phyloP scores from a whole-genome alignment of 2,797 vertebrate genomes.

The Lutjanus argentimaculatus region DNA sequence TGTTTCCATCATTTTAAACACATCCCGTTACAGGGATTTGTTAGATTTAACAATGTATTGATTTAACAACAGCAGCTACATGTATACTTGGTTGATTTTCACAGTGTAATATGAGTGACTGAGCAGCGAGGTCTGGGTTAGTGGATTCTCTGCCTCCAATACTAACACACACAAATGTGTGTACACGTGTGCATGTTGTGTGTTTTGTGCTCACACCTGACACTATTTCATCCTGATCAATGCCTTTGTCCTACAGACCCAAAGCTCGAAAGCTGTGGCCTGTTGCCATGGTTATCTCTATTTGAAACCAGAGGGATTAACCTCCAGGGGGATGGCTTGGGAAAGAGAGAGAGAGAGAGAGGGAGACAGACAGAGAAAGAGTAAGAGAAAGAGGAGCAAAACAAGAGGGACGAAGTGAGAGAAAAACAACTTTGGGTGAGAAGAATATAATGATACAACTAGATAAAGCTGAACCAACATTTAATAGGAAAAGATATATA shows the following conservation, averaged over 20 bases:
- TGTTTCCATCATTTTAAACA: conserved; percentile 21
- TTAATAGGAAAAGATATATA: not conserved
- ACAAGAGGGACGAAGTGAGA: conserved; percentile 43
- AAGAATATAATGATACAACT: conserved; percentile 19
- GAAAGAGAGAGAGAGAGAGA: conserved; percentile 46
- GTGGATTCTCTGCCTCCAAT: conserved; percentile 19
- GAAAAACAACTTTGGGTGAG: conserved; percentile 33
- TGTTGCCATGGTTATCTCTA: conserved; percentile 88
- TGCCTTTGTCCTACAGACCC: conserved; percentile 77
- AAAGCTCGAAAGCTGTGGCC: conserved; percentile 76
- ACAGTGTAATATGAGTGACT: conserved; percentile 37
- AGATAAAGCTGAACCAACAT: not conserved
- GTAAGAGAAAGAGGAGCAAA: conserved; percentile 37
- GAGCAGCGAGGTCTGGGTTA: conserved; percentile 31
- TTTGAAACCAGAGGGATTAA: conserved; percentile 85
- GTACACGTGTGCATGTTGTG: conserved; percentile 47
- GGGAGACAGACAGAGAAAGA: not conserved
- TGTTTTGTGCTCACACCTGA: conserved; percentile 70
- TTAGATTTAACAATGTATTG: conserved; percentile 40
- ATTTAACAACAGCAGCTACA: conserved; percentile 39
- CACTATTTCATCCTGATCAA: conserved; percentile 84
- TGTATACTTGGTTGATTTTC: conserved; percentile 48
- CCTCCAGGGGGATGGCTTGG: conserved; percentile 74
- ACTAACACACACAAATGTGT: conserved; percentile 27
- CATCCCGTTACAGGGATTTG: conserved; percentile 30